Percentiles rank a stretch among this genome's conserved stretches.
These are phyloP conservation scores for Linnaemya vulpina DNA, from an alignment of 2,888 invertebrate genomes.

Conservation along the genomic window DNA sequence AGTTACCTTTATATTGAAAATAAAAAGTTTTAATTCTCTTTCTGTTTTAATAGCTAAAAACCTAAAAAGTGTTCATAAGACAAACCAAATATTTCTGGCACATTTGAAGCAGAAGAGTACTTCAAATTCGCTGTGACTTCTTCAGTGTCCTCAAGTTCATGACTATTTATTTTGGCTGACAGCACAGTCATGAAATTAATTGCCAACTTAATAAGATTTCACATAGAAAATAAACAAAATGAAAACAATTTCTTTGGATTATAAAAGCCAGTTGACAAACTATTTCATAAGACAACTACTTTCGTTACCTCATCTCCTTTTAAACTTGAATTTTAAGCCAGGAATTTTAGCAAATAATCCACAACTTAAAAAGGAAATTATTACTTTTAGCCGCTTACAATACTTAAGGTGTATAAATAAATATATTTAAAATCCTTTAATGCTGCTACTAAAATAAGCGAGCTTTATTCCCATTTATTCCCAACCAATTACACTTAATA, in stretches of 20 bases:
- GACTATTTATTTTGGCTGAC: conserved; percentile 47
- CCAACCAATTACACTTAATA: conserved; percentile 23
- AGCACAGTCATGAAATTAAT: conserved; percentile 52
- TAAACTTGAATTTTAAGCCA: neutral
- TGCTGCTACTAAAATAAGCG: neutral
- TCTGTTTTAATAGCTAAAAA: too few relatives aligned
- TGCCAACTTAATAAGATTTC: conserved; percentile 55
- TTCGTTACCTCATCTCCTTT: neutral
- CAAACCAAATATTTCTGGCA: too few relatives aligned
- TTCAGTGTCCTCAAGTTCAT: neutral
- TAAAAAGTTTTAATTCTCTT: too few relatives aligned
- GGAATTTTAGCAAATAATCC: neutral
- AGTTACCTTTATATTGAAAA: too few relatives aligned
- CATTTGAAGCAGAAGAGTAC: neutral
- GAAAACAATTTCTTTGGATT: conserved; percentile 51
- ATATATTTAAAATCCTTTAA: conserved; percentile 2
- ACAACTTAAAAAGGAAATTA: neutral
- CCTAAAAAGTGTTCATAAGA: too few relatives aligned
- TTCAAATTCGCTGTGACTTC: neutral
- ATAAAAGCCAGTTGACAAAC: conserved; percentile 18
- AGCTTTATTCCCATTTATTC: conserved; percentile 30
- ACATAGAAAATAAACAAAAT: conserved; percentile 48
- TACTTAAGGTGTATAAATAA: neutral
- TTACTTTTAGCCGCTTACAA: neutral
- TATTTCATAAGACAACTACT: neutral